Evolutionary conservation across 2,113 vertebrate genomes (phyloP).

Genomic region (Catagonus wagneri): DNA sequence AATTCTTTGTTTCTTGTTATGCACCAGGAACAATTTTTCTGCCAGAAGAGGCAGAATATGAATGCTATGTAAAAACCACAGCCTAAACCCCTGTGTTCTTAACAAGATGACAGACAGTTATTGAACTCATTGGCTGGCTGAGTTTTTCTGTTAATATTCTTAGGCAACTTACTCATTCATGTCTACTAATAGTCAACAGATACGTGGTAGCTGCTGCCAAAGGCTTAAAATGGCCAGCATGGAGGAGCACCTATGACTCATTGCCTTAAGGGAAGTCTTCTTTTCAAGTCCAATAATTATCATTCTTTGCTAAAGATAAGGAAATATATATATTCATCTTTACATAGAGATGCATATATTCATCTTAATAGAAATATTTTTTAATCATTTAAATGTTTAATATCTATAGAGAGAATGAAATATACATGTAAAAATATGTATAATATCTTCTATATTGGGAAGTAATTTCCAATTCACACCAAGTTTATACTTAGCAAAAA

Average conservation of each 20-base stretch:
- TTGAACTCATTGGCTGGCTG: neutral
- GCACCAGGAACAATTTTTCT: neutral
- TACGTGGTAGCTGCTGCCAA: neutral
- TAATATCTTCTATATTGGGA: neutral
- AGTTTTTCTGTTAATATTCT: neutral
- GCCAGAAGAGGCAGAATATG: neutral
- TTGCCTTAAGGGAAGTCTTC: neutral
- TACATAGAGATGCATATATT: neutral
- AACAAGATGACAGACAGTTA: neutral
- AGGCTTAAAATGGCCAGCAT: neutral
- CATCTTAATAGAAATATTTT: neutral
- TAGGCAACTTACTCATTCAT: neutral
- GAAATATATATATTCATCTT: neutral
- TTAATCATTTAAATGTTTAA: neutral
- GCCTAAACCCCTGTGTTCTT: neutral
- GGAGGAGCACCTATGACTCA: neutral
- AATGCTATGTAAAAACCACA: constrained; percentile 18
- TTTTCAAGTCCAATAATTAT: neutral
- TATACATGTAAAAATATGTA: neutral
- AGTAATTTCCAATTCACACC: constrained; percentile 3
- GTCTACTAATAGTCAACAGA: neutral
- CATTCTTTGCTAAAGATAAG: neutral
- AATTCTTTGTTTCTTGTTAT: neutral
- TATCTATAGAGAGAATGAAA: neutral
- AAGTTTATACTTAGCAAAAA: constrained; percentile 36